Percentiles rank a stretch among this genome's conserved stretches.
Conservation (phyloP, 1,140 invertebrate genomes). For the Brachionus sp. region DNA sequence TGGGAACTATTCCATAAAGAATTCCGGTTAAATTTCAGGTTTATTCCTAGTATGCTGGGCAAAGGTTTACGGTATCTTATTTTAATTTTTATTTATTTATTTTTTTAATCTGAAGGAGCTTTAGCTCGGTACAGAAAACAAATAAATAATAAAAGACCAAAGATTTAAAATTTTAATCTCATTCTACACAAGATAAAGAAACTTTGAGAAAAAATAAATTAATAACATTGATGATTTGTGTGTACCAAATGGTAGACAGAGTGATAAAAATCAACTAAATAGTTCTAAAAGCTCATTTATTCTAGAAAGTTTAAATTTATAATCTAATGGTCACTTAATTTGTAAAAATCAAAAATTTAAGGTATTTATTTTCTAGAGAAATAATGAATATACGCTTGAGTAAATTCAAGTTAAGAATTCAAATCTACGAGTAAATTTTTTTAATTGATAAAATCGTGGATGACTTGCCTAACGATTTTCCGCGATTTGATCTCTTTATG, state of each 20-base stretch:
- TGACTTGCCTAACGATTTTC: background rate
- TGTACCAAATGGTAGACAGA: background rate
- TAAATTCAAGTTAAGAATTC: background rate
- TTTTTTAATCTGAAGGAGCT: too few species aligned
- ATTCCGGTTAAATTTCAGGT: too few species aligned
- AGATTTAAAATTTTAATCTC: too few species aligned
- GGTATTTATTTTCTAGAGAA: background rate
- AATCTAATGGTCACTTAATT: slow-evolving; percentile 3
- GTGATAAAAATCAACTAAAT: background rate
- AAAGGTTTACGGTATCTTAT: too few species aligned
- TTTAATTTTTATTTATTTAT: too few species aligned
- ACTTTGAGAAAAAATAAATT: background rate
- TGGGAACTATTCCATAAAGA: too few species aligned
- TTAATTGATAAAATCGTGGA: background rate
- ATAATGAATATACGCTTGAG: background rate
- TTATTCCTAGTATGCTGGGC: too few species aligned
- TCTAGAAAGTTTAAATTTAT: background rate
- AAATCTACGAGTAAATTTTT: background rate
- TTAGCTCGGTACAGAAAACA: too few species aligned
- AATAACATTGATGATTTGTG: background rate
- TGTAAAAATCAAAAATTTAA: background rate
- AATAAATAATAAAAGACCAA: too few species aligned
- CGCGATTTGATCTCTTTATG: background rate
- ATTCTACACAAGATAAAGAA: too few species aligned
- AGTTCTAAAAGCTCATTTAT: background rate